phyloP scores from a whole-genome alignment of 2,113 vertebrate genomes.

The Onychorhynchus coronatus region DNA sequence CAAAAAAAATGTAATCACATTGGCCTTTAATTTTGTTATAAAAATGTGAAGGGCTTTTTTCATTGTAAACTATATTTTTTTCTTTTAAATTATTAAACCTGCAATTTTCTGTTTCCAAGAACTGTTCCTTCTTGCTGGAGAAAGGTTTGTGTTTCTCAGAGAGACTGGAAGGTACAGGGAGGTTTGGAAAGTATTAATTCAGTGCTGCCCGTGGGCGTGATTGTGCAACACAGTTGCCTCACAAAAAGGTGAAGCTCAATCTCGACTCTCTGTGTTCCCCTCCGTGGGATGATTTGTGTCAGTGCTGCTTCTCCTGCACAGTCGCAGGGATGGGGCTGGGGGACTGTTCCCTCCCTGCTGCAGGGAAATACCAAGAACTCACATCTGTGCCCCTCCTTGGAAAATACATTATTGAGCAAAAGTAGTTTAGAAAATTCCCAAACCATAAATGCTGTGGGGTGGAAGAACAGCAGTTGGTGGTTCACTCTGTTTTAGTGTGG shows the following conservation, averaged over 20 bases:
- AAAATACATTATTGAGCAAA: background rate
- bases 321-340: background rate
- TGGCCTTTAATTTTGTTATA: background rate
- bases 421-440: background rate
- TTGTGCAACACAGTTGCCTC: background rate
- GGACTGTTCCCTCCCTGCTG: background rate
- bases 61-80: background rate
- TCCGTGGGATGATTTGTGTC: background rate
- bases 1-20: background rate
- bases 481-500: rapidly evolving
- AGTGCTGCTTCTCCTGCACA: background rate
- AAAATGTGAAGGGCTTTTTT: background rate
- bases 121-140: background rate
- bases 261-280: background rate
- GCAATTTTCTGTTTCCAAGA: background rate
- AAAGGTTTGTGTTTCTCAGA: background rate
- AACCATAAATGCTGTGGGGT: background rate
- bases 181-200: background rate
- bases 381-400: background rate
- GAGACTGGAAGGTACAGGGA: background rate
- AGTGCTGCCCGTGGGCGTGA: background rate
- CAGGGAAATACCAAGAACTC: background rate
- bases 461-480: background rate
- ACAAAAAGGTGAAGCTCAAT: background rate
- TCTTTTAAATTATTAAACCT: background rate